Base-by-base conservation (phyloP, 2,797 vertebrate species). In the Rachycentron canadum region DNA sequence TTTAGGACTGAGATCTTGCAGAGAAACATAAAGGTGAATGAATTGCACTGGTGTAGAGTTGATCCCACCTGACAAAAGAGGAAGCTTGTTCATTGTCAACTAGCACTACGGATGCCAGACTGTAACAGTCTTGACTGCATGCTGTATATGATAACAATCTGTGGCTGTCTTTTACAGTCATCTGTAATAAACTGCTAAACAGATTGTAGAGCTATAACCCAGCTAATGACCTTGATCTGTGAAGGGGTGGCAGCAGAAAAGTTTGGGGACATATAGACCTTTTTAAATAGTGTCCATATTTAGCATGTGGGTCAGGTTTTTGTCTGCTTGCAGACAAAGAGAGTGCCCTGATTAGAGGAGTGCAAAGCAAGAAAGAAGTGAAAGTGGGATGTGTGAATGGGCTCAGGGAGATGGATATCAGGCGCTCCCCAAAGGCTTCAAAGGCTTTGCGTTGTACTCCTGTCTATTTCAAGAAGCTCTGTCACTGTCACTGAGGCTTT, bases 241-340 rank as follows among this genome's bases (percentile, higher is more conserved):
- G 67, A 38, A 65, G 40, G 12, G 58, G 30, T n/a, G 50, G 47
- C 19, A 47, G 59, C 62, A 70, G 40, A 75, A 79, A 86, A 69
- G 76, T 87, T 93, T 76, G 25, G 78, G 82, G 73, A 86, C 86
- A 19, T 83, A 81, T 70, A 85, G 79, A 79, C 64, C 81, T 78
- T 81, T 80, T 86, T 71, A 85, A 83, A 77, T 55, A 36, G 81
- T 61, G 78, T 83, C 89, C 86, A 88, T 87, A 89, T 93, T 91
- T 92, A 93, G 91, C 82, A 94, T 91, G 81, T 94, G 87, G 95
- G 91, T 94, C 94, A 93, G 91, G 89, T 89, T 90, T 85, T 86
- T 82, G 86, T 90, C 81, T 76, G 64, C 90, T 86, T 80, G 76
- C 86, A 90, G 90, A 92, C 90, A 92, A 89, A 89, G 83, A 82